Percentiles rank a stretch among this genome's conserved stretches.
Conservation (phyloP, 2,888 invertebrate species). For the Tiliacea citrago region DNA sequence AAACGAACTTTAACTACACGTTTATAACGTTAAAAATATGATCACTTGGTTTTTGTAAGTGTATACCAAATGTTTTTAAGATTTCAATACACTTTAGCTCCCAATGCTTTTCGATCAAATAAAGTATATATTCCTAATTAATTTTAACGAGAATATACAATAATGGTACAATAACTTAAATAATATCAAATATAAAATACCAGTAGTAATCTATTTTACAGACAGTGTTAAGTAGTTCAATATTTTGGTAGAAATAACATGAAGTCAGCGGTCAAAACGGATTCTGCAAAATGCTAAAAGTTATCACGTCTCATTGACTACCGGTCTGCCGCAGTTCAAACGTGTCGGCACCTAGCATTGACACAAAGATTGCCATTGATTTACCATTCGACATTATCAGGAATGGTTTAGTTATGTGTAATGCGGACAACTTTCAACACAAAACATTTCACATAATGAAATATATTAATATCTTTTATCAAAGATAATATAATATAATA, state of each 20-base stretch:
- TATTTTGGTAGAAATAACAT: slow-evolving; percentile 6
- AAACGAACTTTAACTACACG: slow-evolving; percentile 17
- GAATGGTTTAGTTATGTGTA: slow-evolving; percentile 1
- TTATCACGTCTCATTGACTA: neutral
- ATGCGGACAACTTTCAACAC: neutral
- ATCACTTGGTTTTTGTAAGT: slow-evolving; percentile 11
- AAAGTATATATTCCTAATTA: neutral
- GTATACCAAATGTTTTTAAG: neutral
- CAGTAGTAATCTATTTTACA: slow-evolving; percentile 10
- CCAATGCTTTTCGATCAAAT: slow-evolving; percentile 9
- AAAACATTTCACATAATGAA: neutral
- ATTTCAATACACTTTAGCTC: slow-evolving; percentile 1
- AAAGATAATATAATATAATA: no score
- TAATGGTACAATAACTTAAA: slow-evolving; percentile 15
- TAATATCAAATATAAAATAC: slow-evolving; percentile 26
- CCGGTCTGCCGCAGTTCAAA: neutral
- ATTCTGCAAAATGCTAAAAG: neutral
- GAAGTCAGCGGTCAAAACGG: neutral
- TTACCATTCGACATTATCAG: neutral
- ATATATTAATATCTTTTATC: neutral
- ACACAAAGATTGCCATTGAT: neutral
- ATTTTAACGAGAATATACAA: slow-evolving; percentile 8
- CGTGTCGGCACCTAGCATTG: no score
- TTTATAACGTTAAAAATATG: slow-evolving; percentile 20
- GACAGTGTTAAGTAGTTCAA: slow-evolving; percentile 2